Evolutionary conservation across 2,888 invertebrate genomes (phyloP), one percentile per base, ranked within the genome.

Genomic region (Tridacna crocea): DNA sequence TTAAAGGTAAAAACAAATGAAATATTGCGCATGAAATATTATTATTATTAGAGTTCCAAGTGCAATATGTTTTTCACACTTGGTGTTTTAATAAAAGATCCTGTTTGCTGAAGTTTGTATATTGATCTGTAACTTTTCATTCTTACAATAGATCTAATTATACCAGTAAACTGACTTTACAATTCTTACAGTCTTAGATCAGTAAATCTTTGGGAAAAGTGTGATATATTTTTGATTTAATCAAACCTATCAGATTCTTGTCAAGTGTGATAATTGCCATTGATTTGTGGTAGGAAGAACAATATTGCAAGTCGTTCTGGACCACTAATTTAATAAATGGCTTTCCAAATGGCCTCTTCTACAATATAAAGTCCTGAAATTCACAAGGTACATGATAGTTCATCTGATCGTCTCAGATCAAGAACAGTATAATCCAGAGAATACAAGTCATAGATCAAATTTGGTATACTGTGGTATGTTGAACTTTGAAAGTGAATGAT

Each of bases 241-340:
- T 65, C 65, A 27, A 65, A 36, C 15, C 65, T 27, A 65, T 65
- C 65, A 65, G 72, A 72, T 72, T 72, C 55, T 72, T 27, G 73
- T 22, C 55, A 73, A 58, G 73, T 60, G 73, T 73, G 61, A 60
- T 73, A 73, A 73, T 73, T 73, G 60, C 36, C 26, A 26, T 46
- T 61, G 73, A 73, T 73, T 61, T 36, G 73, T 58, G 73, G 36
- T 60, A 60, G 36, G 60, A 60, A 55, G 55, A 26, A 27, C 24
- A 19, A 27, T 22, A 58, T 27, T 24, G 26, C 8, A 6, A 24
- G 58, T 36, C 36, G 60, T 73, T 73, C 60, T 73, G 60, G 73
- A 17, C n/a, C 46, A 58, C 36, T 73, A 73, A 61, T 61, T 36
- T 13, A 60, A 60, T 60, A 55, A 73, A 60, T 60, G 73, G n/a